Base-by-base conservation (phyloP, 1,140 invertebrate genomes). In the Heliconius hewitsoni region DNA sequence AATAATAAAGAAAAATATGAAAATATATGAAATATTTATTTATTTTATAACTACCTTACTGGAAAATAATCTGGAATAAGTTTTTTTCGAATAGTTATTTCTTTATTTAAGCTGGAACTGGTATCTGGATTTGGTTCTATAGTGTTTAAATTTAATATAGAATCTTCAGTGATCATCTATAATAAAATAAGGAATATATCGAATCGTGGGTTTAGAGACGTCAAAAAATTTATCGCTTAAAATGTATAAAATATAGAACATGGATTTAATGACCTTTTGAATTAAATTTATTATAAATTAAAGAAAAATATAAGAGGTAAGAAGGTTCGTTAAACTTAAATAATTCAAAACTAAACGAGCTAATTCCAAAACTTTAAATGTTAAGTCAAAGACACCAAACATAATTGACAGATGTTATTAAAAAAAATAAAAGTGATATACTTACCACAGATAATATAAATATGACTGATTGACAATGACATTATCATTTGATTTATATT, bases 31-130 rank as follows among this genome's bases (percentile, higher is more conserved):
- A 37, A 46, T 55, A 55, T 19, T 55, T 0, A 37, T 55, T 46
- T 46, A 8, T 23, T n/a, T 55, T 77, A 30, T 78, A 52, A 5
- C 73, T 74, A 74, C 76, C 71, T 72, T 72, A 42, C 50, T 60
- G 70, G 39, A 37, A 81, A 81, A 76, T 81, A 81, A 37, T 81
- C 76, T 39, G 76, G 73, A 16, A 81, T 30, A 57, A 71, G n/a
- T 74, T 77, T 78, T 70, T 81, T 81, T 71, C 75, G 60, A 37
- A 70, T 77, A 16, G 37, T 57, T 39, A 46, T 52, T 2, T 55
- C 52, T 55, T 55, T 72, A 8, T 57, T 71, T 72, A 8, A 55
- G 52, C 37, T 37, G n/a, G 18, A 55, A 72, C 52, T 52, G n/a
- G 6, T 57, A 8, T 23, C 55, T 57, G 55, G 9, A 57, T 77